Evolutionary conservation across 2,888 invertebrate genomes (phyloP).

Genomic region (Gymnosoma rotundatum): DNA sequence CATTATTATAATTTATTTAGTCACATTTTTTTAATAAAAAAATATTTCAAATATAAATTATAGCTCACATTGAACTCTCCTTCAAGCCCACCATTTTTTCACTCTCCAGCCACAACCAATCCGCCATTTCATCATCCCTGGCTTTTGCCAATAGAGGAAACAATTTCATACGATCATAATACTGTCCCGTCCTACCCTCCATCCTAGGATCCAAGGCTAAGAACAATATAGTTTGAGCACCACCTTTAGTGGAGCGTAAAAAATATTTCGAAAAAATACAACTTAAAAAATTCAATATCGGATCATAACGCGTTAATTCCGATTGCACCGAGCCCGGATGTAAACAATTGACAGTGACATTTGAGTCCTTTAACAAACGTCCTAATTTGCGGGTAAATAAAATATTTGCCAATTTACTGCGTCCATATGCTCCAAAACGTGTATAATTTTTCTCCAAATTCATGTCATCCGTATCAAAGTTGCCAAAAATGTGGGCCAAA

Average conservation of each 20-base stretch:
- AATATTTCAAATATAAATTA: neutral
- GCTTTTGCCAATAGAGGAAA: constrained; percentile 35
- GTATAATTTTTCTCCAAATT: constrained; percentile 88
- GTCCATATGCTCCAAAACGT: constrained; percentile 86
- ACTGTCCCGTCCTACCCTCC: constrained; percentile 38
- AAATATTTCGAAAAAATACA: constrained; percentile 14
- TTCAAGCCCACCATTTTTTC: constrained; percentile 60
- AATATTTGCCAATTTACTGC: constrained; percentile 91
- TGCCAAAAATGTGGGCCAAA: constrained; percentile 86
- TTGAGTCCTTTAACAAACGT: constrained; percentile 84
- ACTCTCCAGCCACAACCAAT: constrained; percentile 64
- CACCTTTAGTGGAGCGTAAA: constrained; percentile 45
- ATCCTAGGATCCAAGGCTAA: constrained; percentile 61
- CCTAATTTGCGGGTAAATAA: constrained; percentile 88
- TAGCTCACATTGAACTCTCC: neutral
- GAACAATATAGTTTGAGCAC: constrained; percentile 59
- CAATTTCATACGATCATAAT: constrained; percentile 60
- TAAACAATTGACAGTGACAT: constrained; percentile 87
- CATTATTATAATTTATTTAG: too few species aligned
- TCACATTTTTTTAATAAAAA: too few species aligned
- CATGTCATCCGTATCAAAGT: constrained; percentile 87
- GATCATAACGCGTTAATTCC: constrained; percentile 85
- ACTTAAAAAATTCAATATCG: constrained; percentile 4
- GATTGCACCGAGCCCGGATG: constrained; percentile 90
- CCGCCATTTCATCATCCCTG: constrained; percentile 59